Evolutionary conservation across 2,888 invertebrate genomes (phyloP).

Genomic region (Archips xylosteana): DNA sequence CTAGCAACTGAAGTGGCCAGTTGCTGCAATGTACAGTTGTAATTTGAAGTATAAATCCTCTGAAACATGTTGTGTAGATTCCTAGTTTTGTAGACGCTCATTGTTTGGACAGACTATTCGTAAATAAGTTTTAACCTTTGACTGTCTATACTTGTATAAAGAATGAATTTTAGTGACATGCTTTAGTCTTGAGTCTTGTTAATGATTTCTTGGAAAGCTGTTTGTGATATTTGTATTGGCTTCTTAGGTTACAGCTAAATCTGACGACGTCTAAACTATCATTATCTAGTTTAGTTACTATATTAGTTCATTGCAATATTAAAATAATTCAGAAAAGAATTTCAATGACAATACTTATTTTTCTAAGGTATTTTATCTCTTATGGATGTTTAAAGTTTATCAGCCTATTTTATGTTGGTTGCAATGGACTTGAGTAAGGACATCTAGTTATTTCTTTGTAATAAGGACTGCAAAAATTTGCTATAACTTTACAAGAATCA

Average conservation of each 20-base stretch:
- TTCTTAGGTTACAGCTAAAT: conserved; percentile 57
- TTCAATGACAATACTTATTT: conserved; percentile 64
- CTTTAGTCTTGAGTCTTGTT: conserved; percentile 61
- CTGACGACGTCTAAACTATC: conserved; percentile 31
- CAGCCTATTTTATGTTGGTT: conserved; percentile 54
- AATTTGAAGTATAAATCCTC: conserved; percentile 79
- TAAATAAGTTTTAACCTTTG: conserved; percentile 82
- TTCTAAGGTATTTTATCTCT: conserved; percentile 64
- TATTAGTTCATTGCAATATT: conserved; percentile 62
- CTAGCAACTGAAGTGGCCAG: conserved; percentile 62
- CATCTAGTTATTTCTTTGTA: conserved; percentile 66
- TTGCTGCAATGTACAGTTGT: conserved; percentile 77
- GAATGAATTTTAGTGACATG: conserved; percentile 77
- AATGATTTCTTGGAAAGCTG: conserved; percentile 68
- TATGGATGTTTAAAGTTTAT: conserved; percentile 61
- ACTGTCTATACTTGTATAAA: conserved; percentile 76
- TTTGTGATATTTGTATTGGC: conserved; percentile 80
- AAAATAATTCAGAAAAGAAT: conserved; percentile 54
- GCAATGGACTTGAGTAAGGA: conserved; percentile 69
- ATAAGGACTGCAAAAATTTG: conserved; percentile 78
- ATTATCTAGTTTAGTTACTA: conserved; percentile 53
- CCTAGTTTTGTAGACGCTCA: conserved; percentile 76
- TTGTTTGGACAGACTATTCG: conserved; percentile 78
- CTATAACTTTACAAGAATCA: conserved; percentile 72
- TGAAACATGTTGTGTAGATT: conserved; percentile 73